Evolutionary conservation across 2,888 invertebrate species (phyloP).

Genomic region (Lithophane ornitopus): DNA sequence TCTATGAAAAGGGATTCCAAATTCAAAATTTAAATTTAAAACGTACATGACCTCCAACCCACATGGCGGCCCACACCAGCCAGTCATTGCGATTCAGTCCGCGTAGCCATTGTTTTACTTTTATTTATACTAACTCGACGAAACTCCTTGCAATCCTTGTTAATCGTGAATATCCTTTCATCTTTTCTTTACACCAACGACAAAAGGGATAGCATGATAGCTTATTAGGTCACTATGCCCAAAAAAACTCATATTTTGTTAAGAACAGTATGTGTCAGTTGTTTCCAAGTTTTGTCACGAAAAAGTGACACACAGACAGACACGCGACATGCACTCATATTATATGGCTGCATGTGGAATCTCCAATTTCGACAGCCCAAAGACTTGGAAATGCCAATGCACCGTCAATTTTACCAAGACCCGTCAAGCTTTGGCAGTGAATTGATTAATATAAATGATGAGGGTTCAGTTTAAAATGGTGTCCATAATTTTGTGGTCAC

Average conservation of each 20-base stretch:
- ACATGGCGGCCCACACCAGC: conserved; percentile 86
- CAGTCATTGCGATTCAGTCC: conserved; percentile 85
- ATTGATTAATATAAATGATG: not conserved
- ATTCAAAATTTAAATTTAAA: conserved; percentile 79
- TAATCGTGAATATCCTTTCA: conserved; percentile 69
- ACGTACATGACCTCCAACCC: conserved; percentile 87
- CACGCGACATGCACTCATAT: conserved; percentile 15
- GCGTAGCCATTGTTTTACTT: conserved; percentile 88
- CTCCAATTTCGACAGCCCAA: conserved; percentile 46
- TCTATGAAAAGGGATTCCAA: conserved; percentile 70
- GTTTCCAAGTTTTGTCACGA: conserved; percentile 12
- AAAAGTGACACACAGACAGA: conserved; percentile 31
- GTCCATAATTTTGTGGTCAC: conserved; percentile 65
- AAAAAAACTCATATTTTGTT: not conserved
- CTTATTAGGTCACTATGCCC: not conserved
- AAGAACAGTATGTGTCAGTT: not conserved
- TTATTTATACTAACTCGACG: conserved; percentile 80
- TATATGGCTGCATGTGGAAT: conserved; percentile 16
- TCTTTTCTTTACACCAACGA: conserved; percentile 4
- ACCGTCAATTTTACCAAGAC: conserved; percentile 40
- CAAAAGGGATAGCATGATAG: not conserved
- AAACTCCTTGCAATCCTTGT: conserved; percentile 62
- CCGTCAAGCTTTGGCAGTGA: not conserved
- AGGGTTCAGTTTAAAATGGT: conserved; percentile 54
- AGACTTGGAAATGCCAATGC: conserved; percentile 3